Base-by-base conservation (phyloP, 2,888 invertebrate species). In the Cataglyphis albicans region DNA sequence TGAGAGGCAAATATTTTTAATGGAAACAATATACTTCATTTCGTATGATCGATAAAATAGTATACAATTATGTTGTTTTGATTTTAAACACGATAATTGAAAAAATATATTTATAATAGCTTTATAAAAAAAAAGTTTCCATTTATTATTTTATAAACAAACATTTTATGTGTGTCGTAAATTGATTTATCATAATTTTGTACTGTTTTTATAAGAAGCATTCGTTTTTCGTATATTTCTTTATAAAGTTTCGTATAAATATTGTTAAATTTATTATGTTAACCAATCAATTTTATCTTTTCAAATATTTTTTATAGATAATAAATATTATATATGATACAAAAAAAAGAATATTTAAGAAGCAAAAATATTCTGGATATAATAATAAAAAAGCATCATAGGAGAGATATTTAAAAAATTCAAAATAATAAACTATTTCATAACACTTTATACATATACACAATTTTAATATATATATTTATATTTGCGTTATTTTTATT, bases 1-100 rank as follows among this genome's bases (percentile, higher is more conserved):
- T 7, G 38, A 29, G 5, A 41, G 10, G 38, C 15, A 76, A 68
- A 76, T 76, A 76, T 76, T 68, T 76, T 68, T 7, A 68, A 68
- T 55, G 32, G 25, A 57, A 75, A 76, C 76, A 70, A 76, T 70
- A 76, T 70, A 68, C 32, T 67, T 76, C 10, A 29, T 25, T 70
- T 57, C 21, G 25, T 63, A 21, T 15, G 38, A 55, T 68, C n/a
- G 55, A n/a, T 57, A 21, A 76, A 68, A 57, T 57, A 65, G n/a
- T 64, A 12, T 25, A 55, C 38, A 18, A 25, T 52, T 21, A 18
- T 7, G 35, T 35, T 52, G 25, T 64, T 64, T 75, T 52, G 12
- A 18, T n/a, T 7, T 65, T 65, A 7, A 65, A 44, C 52, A 29
- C 12, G 35, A 25, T 72, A 72, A 15, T 65, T 52, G 18, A 65